These are phyloP conservation scores for Sciaenops ocellatus DNA, from an alignment of 2,797 vertebrate species.

Conservation along the genomic window DNA sequence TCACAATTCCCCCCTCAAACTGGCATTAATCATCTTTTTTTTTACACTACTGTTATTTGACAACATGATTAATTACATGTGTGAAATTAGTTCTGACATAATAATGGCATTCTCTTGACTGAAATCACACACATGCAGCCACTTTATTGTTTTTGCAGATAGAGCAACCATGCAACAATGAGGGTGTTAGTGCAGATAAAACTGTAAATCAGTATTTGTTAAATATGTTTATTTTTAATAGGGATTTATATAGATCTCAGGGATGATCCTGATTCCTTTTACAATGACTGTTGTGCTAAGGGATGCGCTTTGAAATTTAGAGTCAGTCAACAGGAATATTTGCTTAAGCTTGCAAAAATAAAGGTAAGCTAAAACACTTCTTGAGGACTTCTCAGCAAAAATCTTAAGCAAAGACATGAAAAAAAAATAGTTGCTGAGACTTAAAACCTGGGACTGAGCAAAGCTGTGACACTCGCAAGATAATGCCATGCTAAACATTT, in stretches of 20 bases:
- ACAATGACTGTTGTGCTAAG: slow-evolving; percentile 8
- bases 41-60: slow-evolving; percentile 40
- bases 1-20: slow-evolving; percentile 16
- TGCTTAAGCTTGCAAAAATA: slow-evolving; percentile 39
- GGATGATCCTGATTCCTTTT: slow-evolving; percentile 11
- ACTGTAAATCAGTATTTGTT: slow-evolving; percentile 22
- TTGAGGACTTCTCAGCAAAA: slow-evolving; percentile 31
- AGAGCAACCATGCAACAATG: slow-evolving; percentile 31
- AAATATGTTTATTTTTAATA: neutral
- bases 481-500: slow-evolving; percentile 48
- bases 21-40: slow-evolving; percentile 39
- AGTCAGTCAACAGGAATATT: slow-evolving; percentile 36
- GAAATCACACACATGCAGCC: neutral
- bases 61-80: slow-evolving; percentile 38
- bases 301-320: slow-evolving; percentile 42
- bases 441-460: slow-evolving; percentile 27
- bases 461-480: slow-evolving; percentile 43
- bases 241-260: slow-evolving; percentile 30
- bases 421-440: slow-evolving; percentile 23
- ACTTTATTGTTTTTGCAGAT: slow-evolving; percentile 1
- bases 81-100: slow-evolving; percentile 45
- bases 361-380: slow-evolving; percentile 32
- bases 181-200: slow-evolving; percentile 17
- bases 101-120: slow-evolving; percentile 12
- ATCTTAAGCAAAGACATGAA: slow-evolving; percentile 21